Base-by-base conservation (phyloP, 1,140 invertebrate species). In the Lepidurus packardi region DNA sequence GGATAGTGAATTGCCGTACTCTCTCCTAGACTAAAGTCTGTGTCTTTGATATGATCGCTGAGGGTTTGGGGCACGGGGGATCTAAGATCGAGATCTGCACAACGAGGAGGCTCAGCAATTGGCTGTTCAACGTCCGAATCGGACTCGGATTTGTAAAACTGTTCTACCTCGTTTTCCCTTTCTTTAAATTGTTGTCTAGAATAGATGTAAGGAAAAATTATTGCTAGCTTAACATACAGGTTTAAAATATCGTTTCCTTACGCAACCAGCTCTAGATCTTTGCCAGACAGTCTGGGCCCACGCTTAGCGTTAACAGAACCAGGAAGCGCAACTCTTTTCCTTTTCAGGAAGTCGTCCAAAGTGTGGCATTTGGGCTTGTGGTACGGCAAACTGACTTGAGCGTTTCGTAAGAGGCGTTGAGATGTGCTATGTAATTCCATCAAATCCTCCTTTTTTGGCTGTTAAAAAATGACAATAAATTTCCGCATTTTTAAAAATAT, bases 331-430 rank as follows among this genome's bases (percentile, higher is more conserved):
- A 65, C 1, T 21, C 53, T 13, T 65, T 65, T 65, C n/a, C 53
- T 13, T 16, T 65, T 13, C 7, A 65, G 21, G 21, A 65, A 65
- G 53, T 65, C 53, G 13, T 65, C 53, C 21, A 65, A 65, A 65
- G 53, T 65, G 53, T 21, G 53, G 53, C 53, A 65, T 65, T 16
- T 65, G 53, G 53, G 53, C 21, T 65, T 65, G 21, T 65, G 53
- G 13, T 65, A 65, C 16, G 53, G 53, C 53, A 65, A 65, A 65
- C 9, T 65, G 53, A 65, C 53, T 65, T 65, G 53, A 65, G 53
- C 53, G 53, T 65, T 65, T 65, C 53, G 16, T 65, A 65, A 21
- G 21, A 65, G 53, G 53, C 53, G 53, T 65, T 65, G 53, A 65
- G 53, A 65, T 21, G 53, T 65, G 53, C 53, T 65, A 21, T 65